Conservation (phyloP, 2,113 vertebrate genomes). For the Aptenodytes forsteri region DNA sequence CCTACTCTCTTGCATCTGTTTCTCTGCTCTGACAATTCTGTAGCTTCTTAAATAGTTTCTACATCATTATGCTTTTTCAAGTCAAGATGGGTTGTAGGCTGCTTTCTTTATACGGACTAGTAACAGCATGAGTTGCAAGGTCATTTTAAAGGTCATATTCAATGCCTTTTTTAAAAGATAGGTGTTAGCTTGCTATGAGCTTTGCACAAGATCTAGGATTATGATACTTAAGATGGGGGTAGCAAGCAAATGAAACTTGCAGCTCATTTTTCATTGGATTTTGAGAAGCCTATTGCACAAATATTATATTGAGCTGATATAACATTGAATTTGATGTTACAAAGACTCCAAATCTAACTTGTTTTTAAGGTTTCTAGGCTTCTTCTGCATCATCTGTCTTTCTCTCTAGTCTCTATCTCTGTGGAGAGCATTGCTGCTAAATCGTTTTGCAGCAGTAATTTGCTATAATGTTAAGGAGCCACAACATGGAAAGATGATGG, state of each 20-base stretch:
- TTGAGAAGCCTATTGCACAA: not conserved
- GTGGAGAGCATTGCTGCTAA: not conserved
- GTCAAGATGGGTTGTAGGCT: not conserved
- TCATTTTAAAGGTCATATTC: not conserved
- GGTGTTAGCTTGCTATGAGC: not conserved
- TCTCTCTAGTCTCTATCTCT: not conserved
- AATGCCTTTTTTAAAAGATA: not conserved
- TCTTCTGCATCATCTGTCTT: not conserved
- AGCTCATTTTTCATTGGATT: not conserved
- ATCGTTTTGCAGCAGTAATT: not conserved
- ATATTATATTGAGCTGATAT: not conserved
- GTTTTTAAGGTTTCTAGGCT: not conserved
- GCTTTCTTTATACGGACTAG: not conserved
- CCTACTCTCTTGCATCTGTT: not conserved
- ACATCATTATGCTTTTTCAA: not conserved
- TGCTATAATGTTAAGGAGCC: not conserved
- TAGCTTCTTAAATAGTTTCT: not conserved
- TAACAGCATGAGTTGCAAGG: not conserved
- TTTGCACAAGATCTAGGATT: not conserved
- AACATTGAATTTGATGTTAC: not conserved
- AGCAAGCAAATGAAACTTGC: not conserved
- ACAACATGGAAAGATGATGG: not conserved
- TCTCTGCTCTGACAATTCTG: not conserved
- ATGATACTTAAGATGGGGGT: not conserved
- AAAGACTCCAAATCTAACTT: not conserved